Evolutionary conservation across 2,888 invertebrate species (phyloP), one percentile per base, ranked within the genome.

Genomic region (Cheilosia soror): DNA sequence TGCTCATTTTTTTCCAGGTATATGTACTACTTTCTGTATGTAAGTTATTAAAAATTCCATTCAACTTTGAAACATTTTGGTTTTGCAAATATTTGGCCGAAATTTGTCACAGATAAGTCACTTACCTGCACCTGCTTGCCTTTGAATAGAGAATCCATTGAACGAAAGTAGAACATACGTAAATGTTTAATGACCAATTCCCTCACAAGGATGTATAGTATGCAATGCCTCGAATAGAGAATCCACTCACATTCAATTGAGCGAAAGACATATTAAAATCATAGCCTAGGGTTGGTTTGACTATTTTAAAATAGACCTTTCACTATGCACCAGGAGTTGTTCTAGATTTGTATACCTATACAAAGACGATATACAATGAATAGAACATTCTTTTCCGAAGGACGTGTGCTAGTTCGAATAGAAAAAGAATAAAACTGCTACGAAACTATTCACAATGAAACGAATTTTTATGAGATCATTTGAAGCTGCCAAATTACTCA

Each of bases 181-280:
- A 71, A 37, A 84, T 76, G 33, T 84, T 84, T 84, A 84, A 84
- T 84, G 66, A 71, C 65, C 84, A 84, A 80, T 79, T 75, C 47
- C 65, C 75, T 51, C 60, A 42, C 69, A 72, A 77, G 77, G 65
- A 78, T 72, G 44, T 44, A 7, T 55, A 20, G 57, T 53, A 51
- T 27, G 27, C 13, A 47, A 51, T 27, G 27, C 13, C 51, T 42
- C 57, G n/a, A 27, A 62, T 31, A 15, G 44, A 47, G 13, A 27
- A 42, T 57, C n/a, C 55, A 57, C 31, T 63, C 27, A 29, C 55
- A 42, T 31, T 66, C n/a, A 58, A 47, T 63, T 27, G 37, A 53
- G 29, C 15, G n/a, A 69, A 76, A 15, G 42, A 65, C 20, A 58
- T 58, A 51, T 44, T 75, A 55, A 42, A 53, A 82, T 57, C 55